phyloP scores from a whole-genome alignment of 2,888 invertebrate genomes.

The Macrophya annulata region DNA sequence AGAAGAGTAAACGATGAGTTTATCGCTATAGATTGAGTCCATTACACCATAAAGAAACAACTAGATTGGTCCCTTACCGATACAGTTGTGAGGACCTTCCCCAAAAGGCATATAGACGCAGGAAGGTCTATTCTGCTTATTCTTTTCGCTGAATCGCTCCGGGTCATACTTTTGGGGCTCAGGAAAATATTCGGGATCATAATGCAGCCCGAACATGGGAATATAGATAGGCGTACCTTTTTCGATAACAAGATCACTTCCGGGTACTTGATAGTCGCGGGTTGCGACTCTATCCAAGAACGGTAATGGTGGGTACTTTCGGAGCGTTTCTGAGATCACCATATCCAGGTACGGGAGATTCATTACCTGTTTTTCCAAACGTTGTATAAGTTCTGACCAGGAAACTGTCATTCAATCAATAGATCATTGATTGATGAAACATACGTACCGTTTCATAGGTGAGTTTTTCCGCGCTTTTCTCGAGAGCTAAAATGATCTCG shows the following conservation, averaged over 20 bases:
- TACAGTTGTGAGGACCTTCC: conserved; percentile 75
- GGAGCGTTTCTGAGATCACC: conserved; percentile 75
- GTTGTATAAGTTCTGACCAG: neutral
- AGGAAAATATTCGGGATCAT: conserved; percentile 75
- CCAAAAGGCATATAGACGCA: conserved; percentile 75
- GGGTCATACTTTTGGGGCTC: conserved; percentile 78
- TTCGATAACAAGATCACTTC: conserved; percentile 68
- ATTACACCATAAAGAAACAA: neutral
- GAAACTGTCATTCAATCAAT: neutral
- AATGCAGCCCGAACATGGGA: conserved; percentile 75
- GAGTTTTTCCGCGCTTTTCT: conserved; percentile 65
- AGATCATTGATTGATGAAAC: neutral
- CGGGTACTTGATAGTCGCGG: conserved; percentile 70
- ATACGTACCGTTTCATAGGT: conserved; percentile 70
- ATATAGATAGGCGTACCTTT: conserved; percentile 74
- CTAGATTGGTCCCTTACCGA: conserved; percentile 67
- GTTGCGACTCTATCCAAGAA: conserved; percentile 69
- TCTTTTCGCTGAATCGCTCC: conserved; percentile 75
- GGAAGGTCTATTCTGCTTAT: conserved; percentile 69
- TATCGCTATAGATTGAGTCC: too few species aligned
- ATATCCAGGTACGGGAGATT: conserved; percentile 65
- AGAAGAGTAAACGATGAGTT: neutral
- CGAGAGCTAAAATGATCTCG: conserved; percentile 66
- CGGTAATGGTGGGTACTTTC: conserved; percentile 76
- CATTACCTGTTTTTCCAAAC: conserved; percentile 58